A percentile compares a stretch with the other conserved stretches of the same genome.
phyloP scores from a whole-genome alignment of 2,113 vertebrate species.

The Neogale vison region DNA sequence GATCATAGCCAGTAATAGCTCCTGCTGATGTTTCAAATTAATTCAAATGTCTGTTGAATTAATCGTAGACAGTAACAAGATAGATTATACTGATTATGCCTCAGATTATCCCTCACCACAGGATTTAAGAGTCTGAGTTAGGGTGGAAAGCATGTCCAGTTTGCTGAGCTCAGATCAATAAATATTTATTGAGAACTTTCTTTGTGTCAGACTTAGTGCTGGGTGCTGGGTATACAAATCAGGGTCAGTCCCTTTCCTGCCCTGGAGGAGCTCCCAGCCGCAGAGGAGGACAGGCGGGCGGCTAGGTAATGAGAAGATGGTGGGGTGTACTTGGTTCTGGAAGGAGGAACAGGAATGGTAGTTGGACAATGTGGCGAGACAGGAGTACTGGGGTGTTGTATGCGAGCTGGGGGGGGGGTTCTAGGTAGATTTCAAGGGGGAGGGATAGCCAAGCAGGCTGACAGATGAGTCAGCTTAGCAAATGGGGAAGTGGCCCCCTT shows the following conservation, averaged over 20 bases:
- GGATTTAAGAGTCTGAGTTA: background rate
- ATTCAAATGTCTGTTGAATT: conserved; percentile 15
- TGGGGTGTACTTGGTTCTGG: background rate
- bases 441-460: background rate
- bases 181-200: background rate
- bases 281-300: fast-evolving
- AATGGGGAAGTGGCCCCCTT: too few species aligned
- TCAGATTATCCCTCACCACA: background rate
- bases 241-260: background rate
- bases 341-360: background rate
- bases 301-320: background rate
- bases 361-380: background rate
- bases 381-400: fast-evolving
- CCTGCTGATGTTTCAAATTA: background rate
- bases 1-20: background rate
- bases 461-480: background rate
- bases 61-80: conserved; percentile 28
- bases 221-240: background rate
- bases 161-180: background rate
- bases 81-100: background rate
- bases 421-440: background rate
- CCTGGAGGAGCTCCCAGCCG: background rate
- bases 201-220: background rate
- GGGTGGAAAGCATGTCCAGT: background rate
- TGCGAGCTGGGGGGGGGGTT: background rate